Conservation (phyloP, 2,113 vertebrate species). For the Semicossyphus pulcher region DNA sequence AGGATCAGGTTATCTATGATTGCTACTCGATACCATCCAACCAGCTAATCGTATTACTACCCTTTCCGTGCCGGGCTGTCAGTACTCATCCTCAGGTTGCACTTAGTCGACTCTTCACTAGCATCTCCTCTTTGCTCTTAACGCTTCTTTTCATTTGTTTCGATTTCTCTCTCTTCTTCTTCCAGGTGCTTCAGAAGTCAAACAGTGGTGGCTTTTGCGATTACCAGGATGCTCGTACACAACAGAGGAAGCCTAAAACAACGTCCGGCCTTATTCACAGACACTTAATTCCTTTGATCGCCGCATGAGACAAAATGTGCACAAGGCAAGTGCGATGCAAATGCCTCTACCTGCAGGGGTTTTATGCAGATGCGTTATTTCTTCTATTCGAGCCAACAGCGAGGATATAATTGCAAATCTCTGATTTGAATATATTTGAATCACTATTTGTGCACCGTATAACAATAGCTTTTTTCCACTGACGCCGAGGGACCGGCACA, state of each 20-base stretch:
- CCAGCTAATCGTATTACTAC: conserved; percentile 56
- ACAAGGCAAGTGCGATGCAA: conserved; percentile 13
- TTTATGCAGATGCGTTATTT: conserved; percentile 30
- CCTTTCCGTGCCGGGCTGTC: conserved; percentile 51
- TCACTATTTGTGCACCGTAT: conserved; percentile 16
- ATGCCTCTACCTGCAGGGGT: neutral
- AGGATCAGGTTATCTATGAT: conserved; percentile 73
- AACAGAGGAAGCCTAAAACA: conserved; percentile 25
- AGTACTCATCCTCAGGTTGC: conserved; percentile 42
- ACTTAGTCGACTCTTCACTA: conserved; percentile 18
- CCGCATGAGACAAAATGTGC: neutral
- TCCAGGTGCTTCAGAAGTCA: conserved; percentile 18
- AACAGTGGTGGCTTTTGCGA: neutral
- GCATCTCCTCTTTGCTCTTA: conserved; percentile 9
- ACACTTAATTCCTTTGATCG: conserved; percentile 26
- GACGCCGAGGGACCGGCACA: neutral
- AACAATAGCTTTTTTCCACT: conserved; percentile 9
- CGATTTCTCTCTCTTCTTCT: neutral
- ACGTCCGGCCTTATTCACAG: conserved; percentile 6
- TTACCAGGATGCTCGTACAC: conserved; percentile 8
- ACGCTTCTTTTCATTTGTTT: conserved; percentile 24
- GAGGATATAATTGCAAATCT: conserved; percentile 29
- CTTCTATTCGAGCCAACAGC: conserved; percentile 19
- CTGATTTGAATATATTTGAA: conserved; percentile 40
- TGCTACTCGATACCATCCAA: conserved; percentile 69